These are phyloP conservation scores for Holocentrus rufus DNA, from an alignment of 2,797 vertebrate species.

Conservation along the genomic window DNA sequence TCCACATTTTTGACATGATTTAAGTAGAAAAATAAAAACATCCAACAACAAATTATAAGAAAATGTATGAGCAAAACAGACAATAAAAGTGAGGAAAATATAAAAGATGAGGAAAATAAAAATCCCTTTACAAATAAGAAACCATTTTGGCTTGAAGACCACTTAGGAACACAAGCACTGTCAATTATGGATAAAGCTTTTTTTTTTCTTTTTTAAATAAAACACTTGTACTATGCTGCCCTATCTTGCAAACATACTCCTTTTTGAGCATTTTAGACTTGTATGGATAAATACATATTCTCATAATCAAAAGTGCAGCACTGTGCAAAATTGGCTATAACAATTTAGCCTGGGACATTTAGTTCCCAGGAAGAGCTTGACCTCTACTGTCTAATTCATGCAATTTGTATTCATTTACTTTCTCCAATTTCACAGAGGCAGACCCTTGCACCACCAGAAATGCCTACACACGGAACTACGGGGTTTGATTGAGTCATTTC, in stretches of 20 bases:
- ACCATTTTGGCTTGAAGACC: constrained; percentile 78
- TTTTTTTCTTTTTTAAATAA: constrained; percentile 61
- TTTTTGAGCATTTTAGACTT: constrained; percentile 58
- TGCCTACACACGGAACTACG: constrained; percentile 56
- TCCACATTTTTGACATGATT: constrained; percentile 50
- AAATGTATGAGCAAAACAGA: constrained; percentile 61
- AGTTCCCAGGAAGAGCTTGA: constrained; percentile 88
- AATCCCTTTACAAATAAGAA: constrained; percentile 78
- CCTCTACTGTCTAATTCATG: constrained; percentile 84
- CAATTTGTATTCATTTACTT: constrained; percentile 73
- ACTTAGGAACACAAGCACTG: constrained; percentile 72
- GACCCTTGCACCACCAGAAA: constrained; percentile 68
- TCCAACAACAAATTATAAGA: constrained; percentile 56
- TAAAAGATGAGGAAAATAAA: constrained; percentile 47
- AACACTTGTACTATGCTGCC: constrained; percentile 61
- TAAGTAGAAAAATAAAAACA: constrained; percentile 51
- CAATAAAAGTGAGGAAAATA: constrained; percentile 27
- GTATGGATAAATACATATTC: constrained; percentile 85
- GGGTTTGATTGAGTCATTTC: constrained; percentile 65
- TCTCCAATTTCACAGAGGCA: constrained; percentile 70
- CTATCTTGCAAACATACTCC: constrained; percentile 51
- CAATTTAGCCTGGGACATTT: constrained; percentile 96
- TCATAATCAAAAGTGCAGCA: constrained; percentile 92
- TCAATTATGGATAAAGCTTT: constrained; percentile 74
- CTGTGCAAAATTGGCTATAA: constrained; percentile 96